Evolutionary conservation across 2,113 vertebrate genomes (phyloP).

Genomic region (Trinectes maculatus): DNA sequence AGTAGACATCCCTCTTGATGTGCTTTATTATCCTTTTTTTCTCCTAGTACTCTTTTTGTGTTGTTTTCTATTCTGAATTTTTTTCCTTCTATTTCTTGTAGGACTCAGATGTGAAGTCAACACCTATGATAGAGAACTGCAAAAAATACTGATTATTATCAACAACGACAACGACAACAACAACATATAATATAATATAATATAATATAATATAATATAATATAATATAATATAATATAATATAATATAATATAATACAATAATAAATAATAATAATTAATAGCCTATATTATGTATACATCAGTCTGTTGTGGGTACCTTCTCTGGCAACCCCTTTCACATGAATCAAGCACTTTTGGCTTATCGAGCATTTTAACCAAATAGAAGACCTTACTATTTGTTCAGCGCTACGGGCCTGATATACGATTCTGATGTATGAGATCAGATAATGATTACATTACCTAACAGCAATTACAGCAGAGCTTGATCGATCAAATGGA

Average conservation of each 20-base stretch:
- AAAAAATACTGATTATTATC: not conserved
- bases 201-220: too few species aligned
- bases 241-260: too few species aligned
- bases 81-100: slow-evolving; percentile 29
- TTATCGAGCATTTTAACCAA: too few species aligned
- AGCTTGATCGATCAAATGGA: not conserved
- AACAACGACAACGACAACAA: slow-evolving; percentile 4
- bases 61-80: not conserved
- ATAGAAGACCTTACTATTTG: too few species aligned
- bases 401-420: too few species aligned
- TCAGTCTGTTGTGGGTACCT: not conserved
- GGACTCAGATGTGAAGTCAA: slow-evolving; percentile 56
- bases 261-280: slow-evolving; percentile 19
- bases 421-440: too few species aligned
- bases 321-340: slow-evolving; percentile 28
- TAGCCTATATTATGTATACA: slow-evolving; percentile 9
- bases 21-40: not conserved
- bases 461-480: not conserved
- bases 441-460: not conserved
- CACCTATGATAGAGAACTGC: not conserved
- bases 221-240: too few species aligned
- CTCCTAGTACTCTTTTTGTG: not conserved
- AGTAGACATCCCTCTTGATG: slow-evolving; percentile 6
- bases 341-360: slow-evolving; percentile 18
- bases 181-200: too few species aligned